Base-by-base conservation (phyloP, 2,113 vertebrate genomes). In the Cynopterus brachyotis region DNA sequence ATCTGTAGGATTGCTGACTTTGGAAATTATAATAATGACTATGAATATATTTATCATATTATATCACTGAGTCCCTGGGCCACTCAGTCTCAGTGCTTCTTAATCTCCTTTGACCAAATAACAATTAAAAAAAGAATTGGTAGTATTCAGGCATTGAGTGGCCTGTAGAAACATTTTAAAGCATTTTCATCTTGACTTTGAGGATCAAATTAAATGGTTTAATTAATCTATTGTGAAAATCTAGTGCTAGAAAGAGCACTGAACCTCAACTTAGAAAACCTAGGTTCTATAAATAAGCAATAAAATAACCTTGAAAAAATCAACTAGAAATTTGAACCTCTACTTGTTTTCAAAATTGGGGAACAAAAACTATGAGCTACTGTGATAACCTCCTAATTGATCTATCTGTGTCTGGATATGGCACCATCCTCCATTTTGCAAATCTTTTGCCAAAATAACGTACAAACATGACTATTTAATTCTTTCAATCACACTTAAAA, bases 41-140 rank as follows among this genome's bases (percentile, higher is more conserved):
- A 37, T 67, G 24, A 35, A 30, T 42, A 67, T 87, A 1, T 72
- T 66, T 89, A 57, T 91, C 78, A 86, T 84, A 70, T 86, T 90
- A 47, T 93, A 40, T 91, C 30, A 76, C 26, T 5, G 78, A 6
- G 17, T 2, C n/a, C 20, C 11, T 75, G 28, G 69, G 24, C 5
- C 53, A 80, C 19, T 96, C 66, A 1, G n/a, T 40, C 70, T 79
- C n/a, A 82, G 73, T 82, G 3, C 7, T 81, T 69, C 67, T 81
- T 84, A 81, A 93, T 91, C 3, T 85, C 20, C 24, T 89, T 92
- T 96, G 42, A 89, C 16, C 9, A 90, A 96, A 86, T 67, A 87
- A 62, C 62, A 95, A 64, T 84, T 89, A 92, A 6, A 87, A 92
- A 95, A 75, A 37, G 24, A 95, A 69, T 70, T 72, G 53, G 13